Evolutionary conservation across 2,888 invertebrate species (phyloP), one percentile per base, ranked within the genome.

Genomic region (Acronicta psi): DNA sequence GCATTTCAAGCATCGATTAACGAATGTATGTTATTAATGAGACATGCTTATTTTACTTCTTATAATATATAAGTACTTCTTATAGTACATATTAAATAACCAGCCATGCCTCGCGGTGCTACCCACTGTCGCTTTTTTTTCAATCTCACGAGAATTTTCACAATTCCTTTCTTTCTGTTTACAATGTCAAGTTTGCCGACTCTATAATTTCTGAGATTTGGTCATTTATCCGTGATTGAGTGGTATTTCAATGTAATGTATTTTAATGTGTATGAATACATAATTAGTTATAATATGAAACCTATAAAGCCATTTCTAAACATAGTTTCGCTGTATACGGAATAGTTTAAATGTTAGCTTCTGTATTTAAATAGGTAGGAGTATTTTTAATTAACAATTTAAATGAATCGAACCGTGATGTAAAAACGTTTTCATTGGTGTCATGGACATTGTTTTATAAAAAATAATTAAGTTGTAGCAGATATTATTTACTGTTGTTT

Each of bases 1-100:
- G 67, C 64, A 41, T 63, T 61, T 75, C 60, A 72, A 59, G 57
- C 61, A 58, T 66, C 51, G 62, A 63, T 69, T 69, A 75, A 47
- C 63, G 49, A 34, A 44, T 57, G 23, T 61, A 59, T 59, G 18
- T 64, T 59, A 56, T 64, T 69, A 62, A 65, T 57, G 59, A 68
- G 59, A 72, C 46, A 57, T 53, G 53, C 34, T 38, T 40, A 13
- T 55, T 59, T 68, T 68, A 42, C 67, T 42, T 62, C 4, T 29
- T 11, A 29, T 29, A 11, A 29, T 29, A 1, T 2, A 11, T 29
- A 29, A 23, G 7, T 23, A 23, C n/a, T n/a, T n/a, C n/a, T n/a
- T n/a, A n/a, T n/a, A n/a, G n/a, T n/a, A n/a, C n/a, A n/a, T n/a
- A n/a, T n/a, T n/a, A n/a, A n/a, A n/a, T n/a, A n/a, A n/a, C n/a